These are phyloP conservation scores for Podotricha telesiphe DNA, from an alignment of 2,888 invertebrate species.

Conservation along the genomic window DNA sequence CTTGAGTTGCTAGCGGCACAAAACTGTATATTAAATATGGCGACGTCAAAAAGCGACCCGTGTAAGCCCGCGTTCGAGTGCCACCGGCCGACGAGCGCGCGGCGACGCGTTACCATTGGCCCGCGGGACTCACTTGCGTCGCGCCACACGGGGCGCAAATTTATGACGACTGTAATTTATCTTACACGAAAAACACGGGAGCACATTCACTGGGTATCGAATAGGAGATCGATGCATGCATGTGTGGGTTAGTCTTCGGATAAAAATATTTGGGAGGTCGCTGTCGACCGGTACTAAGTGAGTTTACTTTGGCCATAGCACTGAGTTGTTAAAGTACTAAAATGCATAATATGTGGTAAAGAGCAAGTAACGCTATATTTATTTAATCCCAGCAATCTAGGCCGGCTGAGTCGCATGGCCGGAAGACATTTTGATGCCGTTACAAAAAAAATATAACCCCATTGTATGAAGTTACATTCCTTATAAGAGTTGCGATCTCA, in stretches of 20 bases:
- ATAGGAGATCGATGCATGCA: conserved; percentile 68
- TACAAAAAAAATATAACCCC: conserved; percentile 12
- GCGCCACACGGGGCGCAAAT: conserved; percentile 53
- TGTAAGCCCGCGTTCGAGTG: conserved; percentile 48
- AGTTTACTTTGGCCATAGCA: conserved; percentile 47
- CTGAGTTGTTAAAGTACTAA: conserved; percentile 43
- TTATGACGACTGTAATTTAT: conserved; percentile 49
- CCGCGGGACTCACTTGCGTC: conserved; percentile 43
- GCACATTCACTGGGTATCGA: conserved; percentile 70
- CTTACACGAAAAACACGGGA: conserved; percentile 65
- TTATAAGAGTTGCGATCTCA: not conserved
- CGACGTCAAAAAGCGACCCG: conserved; percentile 52
- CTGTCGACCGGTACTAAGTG: conserved; percentile 57
- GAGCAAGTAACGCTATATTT: conserved; percentile 47
- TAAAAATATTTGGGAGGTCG: conserved; percentile 72
- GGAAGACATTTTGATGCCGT: conserved; percentile 30
- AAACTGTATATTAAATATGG: conserved; percentile 65
- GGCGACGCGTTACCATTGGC: conserved; percentile 50
- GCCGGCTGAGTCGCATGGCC: conserved; percentile 35
- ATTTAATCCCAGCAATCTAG: conserved; percentile 53
- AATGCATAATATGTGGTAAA: conserved; percentile 44
- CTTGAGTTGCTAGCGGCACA: conserved; percentile 71
- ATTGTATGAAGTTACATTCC: not conserved
- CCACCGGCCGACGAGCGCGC: conserved; percentile 30
- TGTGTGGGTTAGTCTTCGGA: conserved; percentile 59